phyloP scores from a whole-genome alignment of 2,797 vertebrate genomes.

The Stomatorhinus walkeri region DNA sequence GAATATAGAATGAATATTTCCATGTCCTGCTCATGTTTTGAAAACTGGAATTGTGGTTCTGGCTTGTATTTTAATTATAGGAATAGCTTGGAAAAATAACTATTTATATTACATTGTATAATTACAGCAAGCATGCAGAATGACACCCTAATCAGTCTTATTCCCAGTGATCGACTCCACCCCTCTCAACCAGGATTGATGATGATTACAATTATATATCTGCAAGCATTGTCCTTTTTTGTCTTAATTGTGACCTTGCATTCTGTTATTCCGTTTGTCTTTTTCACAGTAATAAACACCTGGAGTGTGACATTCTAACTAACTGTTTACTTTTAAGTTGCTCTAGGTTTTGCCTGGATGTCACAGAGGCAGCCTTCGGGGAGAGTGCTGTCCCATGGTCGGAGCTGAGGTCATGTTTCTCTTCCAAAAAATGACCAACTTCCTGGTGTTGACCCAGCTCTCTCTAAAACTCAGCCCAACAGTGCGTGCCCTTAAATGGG shows the following conservation, averaged over 20 bases:
- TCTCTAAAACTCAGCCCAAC: not conserved
- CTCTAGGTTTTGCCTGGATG: not conserved
- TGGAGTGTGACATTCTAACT: not conserved
- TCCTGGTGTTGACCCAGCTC: not conserved
- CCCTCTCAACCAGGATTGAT: not conserved
- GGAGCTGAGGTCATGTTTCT: not conserved
- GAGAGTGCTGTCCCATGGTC: not conserved
- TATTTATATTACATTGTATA: not conserved
- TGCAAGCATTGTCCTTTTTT: not conserved
- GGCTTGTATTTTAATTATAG: not conserved
- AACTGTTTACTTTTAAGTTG: not conserved
- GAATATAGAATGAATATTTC: slow-evolving; percentile 8
- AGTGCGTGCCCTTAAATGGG: not conserved
- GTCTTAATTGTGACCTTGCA: not conserved
- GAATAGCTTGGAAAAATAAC: not conserved
- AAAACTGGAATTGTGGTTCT: not conserved
- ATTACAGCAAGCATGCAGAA: not conserved
- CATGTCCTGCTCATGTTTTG: not conserved
- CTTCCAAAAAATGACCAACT: not conserved
- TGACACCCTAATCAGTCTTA: not conserved
- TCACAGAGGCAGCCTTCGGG: not conserved
- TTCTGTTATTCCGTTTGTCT: not conserved
- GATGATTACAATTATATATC: not conserved
- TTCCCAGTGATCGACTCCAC: not conserved
- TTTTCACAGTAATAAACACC: not conserved